Evolutionary conservation across 2,797 vertebrate species (phyloP).

Genomic region (Babyrousa celebensis): DNA sequence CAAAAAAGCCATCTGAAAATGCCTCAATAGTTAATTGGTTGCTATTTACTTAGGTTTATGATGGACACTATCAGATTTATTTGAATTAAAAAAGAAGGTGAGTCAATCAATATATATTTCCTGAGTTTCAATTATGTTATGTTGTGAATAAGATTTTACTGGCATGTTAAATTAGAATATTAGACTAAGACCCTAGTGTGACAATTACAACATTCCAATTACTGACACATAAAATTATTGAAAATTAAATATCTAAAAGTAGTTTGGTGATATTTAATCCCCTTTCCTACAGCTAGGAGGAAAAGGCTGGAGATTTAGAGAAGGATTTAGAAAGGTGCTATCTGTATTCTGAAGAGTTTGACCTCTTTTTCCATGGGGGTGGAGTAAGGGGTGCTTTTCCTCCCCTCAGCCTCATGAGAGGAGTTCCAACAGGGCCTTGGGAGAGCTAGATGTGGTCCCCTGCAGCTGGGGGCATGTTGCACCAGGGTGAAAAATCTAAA

Average conservation of each 20-base stretch:
- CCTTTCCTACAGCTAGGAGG: not conserved
- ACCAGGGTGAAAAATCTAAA: not conserved
- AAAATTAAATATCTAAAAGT: not conserved
- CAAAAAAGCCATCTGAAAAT: slow-evolving; percentile 66
- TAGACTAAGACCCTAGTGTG: not conserved
- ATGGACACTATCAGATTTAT: not conserved
- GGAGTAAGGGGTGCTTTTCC: not conserved
- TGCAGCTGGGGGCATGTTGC: too few species aligned
- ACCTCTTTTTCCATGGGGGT: not conserved
- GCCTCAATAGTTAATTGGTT: not conserved
- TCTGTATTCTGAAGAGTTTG: not conserved
- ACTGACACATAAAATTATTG: not conserved
- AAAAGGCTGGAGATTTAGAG: not conserved
- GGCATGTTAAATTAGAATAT: not conserved
- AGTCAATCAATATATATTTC: not conserved
- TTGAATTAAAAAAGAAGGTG: not conserved
- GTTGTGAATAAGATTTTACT: slow-evolving; percentile 1
- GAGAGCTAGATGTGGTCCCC: fast-evolving
- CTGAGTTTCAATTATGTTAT: not conserved
- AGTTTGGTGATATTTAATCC: not conserved
- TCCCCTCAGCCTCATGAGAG: not conserved
- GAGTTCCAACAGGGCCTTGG: not conserved
- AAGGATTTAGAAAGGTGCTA: not conserved
- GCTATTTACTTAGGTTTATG: not conserved
- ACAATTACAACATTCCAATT: not conserved